A percentile compares a stretch with the other conserved stretches of the same genome.
phyloP scores from a whole-genome alignment of 2,113 vertebrate species.

The Apodemus speciosus region DNA sequence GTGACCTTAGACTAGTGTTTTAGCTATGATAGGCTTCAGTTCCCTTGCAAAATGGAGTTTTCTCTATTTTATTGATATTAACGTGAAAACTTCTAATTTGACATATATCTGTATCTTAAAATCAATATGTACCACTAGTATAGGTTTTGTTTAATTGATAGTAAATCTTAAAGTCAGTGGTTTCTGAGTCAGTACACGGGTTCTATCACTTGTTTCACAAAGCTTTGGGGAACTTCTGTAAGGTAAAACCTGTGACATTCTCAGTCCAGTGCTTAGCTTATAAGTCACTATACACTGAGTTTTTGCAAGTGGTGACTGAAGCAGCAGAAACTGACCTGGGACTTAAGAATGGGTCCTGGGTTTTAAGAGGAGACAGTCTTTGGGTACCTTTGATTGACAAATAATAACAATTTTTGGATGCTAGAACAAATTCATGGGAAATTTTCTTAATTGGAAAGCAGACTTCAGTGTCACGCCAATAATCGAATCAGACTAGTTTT shows the following conservation, averaged over 20 bases:
- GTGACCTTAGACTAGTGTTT: not conserved
- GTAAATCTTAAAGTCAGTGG: not conserved
- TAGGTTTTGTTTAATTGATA: constrained; percentile 27
- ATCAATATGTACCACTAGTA: not conserved
- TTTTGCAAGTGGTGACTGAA: not conserved
- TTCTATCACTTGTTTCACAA: not conserved
- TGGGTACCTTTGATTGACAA: not conserved
- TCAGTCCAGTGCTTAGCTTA: not conserved
- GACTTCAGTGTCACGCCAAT: not conserved
- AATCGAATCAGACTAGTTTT: constrained; percentile 30
- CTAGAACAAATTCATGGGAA: not conserved
- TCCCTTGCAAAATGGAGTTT: not conserved
- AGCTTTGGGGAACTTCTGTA: constrained; percentile 8
- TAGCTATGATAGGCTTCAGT: not conserved
- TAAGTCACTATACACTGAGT: not conserved
- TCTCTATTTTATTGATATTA: constrained; percentile 26
- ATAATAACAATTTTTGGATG: constrained; percentile 28
- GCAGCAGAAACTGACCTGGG: not conserved
- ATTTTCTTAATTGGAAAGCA: not conserved
- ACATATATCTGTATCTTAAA: constrained; percentile 1
- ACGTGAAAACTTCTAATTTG: constrained; percentile 36
- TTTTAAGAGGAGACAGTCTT: not conserved
- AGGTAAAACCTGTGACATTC: not conserved
- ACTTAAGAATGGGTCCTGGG: not conserved
- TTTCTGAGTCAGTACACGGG: not conserved